Evolutionary conservation across 2,113 vertebrate genomes (phyloP).

Genomic region (Phycodurus eques): DNA sequence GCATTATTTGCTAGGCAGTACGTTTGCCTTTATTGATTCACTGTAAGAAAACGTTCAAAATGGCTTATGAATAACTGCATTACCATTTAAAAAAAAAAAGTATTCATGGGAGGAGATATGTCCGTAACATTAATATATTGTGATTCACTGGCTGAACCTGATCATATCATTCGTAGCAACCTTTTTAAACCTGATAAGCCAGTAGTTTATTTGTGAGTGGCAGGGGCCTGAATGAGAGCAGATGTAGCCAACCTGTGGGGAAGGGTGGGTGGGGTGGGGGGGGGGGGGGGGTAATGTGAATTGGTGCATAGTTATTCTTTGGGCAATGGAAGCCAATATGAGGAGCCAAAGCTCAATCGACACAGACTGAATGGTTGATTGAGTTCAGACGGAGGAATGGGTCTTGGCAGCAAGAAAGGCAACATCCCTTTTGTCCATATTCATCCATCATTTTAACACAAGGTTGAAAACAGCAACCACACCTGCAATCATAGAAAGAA

Average conservation of each 20-base stretch:
- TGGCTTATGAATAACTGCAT: slow-evolving; percentile 52
- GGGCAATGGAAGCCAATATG: slow-evolving; percentile 62
- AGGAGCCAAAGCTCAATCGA: slow-evolving; percentile 54
- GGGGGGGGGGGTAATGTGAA: slow-evolving; percentile 53
- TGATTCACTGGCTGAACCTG: slow-evolving; percentile 37
- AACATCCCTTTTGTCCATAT: slow-evolving; percentile 58
- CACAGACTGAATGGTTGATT: slow-evolving; percentile 56
- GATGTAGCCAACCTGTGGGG: slow-evolving; percentile 47
- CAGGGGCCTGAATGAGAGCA: slow-evolving; percentile 37
- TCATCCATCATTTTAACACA: slow-evolving; percentile 57
- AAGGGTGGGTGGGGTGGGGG: slow-evolving; percentile 35
- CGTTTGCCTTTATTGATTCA: slow-evolving; percentile 37
- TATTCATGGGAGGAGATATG: slow-evolving; percentile 13
- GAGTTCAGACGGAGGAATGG: slow-evolving; percentile 51
- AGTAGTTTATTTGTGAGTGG: slow-evolving; percentile 44
- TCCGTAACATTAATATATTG: slow-evolving; percentile 39
- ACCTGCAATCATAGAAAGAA: slow-evolving; percentile 33
- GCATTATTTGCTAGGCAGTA: slow-evolving; percentile 25
- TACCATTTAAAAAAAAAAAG: slow-evolving; percentile 64
- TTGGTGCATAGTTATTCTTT: slow-evolving; percentile 68
- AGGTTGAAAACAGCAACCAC: slow-evolving; percentile 59
- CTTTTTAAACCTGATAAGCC: slow-evolving; percentile 36
- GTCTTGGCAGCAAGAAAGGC: slow-evolving; percentile 47
- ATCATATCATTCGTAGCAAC: slow-evolving; percentile 39
- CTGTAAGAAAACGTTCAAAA: slow-evolving; percentile 47